These are phyloP conservation scores for Mylabris sibirica DNA, from an alignment of 2,888 invertebrate genomes.

Conservation along the genomic window DNA sequence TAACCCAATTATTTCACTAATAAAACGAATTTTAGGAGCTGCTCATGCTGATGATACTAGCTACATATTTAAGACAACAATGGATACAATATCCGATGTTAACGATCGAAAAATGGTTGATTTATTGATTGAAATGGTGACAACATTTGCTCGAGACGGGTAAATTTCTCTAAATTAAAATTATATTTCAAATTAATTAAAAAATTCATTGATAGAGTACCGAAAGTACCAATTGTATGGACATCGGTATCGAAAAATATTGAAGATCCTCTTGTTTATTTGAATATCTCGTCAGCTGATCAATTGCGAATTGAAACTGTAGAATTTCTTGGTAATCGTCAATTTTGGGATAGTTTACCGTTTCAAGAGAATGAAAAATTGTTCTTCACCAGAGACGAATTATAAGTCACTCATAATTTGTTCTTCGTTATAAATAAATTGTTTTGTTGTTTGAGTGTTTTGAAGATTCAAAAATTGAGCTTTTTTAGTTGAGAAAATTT, in stretches of 20 bases:
- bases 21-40: constrained; percentile 62
- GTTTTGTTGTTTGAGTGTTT: neutral
- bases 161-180: constrained; percentile 50
- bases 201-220: constrained; percentile 24
- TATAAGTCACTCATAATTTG: constrained; percentile 31
- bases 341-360: constrained; percentile 70
- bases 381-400: constrained; percentile 37
- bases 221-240: constrained; percentile 58
- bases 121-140: constrained; percentile 63
- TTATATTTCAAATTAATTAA: neutral
- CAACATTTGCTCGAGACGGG: constrained; percentile 66
- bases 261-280: constrained; percentile 61
- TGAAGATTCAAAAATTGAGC: too few species aligned
- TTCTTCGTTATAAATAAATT: neutral
- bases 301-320: constrained; percentile 61
- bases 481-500: too few species aligned
- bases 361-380: constrained; percentile 68
- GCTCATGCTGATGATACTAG: constrained; percentile 70
- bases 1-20: constrained; percentile 1
- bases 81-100: constrained; percentile 55
- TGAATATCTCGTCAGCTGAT: constrained; percentile 65
- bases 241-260: constrained; percentile 59
- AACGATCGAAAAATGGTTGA: constrained; percentile 64
- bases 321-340: constrained; percentile 64
- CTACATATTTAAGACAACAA: constrained; percentile 61